Base-by-base conservation (phyloP, 2,113 vertebrate species). In the Neogale vison region DNA sequence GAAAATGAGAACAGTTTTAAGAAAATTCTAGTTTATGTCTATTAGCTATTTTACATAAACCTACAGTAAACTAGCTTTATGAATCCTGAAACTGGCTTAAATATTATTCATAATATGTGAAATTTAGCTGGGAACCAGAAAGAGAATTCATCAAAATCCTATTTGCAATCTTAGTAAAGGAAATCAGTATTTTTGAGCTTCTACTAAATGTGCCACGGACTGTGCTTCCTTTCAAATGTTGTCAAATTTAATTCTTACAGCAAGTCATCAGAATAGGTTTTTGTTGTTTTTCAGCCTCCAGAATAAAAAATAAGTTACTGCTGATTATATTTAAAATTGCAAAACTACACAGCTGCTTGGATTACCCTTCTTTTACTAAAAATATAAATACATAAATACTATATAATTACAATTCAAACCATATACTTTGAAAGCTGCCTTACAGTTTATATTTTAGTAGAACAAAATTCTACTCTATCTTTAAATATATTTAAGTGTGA, bases 41-140 rank as follows among this genome's bases (percentile, higher is more conserved):
- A 91, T 85, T 87, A 71, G 59, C 24, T 88, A 94, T 83, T 92
- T 93, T 91, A 94, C 18, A 88, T 88, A 91, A 97, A 96, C 61
- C 39, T 93, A 71, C 0, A 85, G 12, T 63, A 91, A 93, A 95
- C 21, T 90, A 80, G n/a, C 17, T 84, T 95, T 90, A 34, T 80
- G 72, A 92, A 89, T 93, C 39, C 31, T 77, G 45, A 86, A 93
- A 52, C 10, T 90, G 47, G n/a, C 34, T 72, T 90, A 82, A 29
- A 39, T 84, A 88, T 31, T 95, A 85, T 57, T 94, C 20, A 86
- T 29, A 88, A 36, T 36, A 83, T 47, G 59, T 24, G 5, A 93
- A 93, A 79, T 52, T 95, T 81, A 93, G 50, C 24, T 79, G 77
- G 76, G 69, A 88, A 86, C 14, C 15, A 92, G 29, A 92, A 95